Evolutionary conservation across 2,797 vertebrate species (phyloP), one percentile per base, ranked within the genome.

Genomic region (Pachyuromys duprasi): DNA sequence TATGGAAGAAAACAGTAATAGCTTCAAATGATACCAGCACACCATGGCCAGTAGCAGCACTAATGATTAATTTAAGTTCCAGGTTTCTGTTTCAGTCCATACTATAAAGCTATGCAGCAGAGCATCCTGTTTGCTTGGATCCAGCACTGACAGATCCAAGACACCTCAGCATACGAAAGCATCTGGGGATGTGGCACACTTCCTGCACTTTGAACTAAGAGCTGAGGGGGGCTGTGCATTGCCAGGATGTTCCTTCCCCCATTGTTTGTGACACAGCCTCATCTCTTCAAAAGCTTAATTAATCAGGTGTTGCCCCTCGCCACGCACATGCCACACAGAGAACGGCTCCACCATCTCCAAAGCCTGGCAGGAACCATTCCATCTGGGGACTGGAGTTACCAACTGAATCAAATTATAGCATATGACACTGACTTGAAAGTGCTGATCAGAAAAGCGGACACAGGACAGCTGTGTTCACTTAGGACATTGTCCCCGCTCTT

Each of bases 361-460:
- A 93, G 84, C 3, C 9, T 9, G 26, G 0, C 42, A 20, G 49
- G 75, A n/a, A 53, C 28, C 20, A 90, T 39, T 72, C 79, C 39
- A 42, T 62, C 28, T 67, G 65, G 86, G 75, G 70, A 78, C 72
- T 63, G 60, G 60, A 91, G 70, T 79, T 78, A 94, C 82, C 42
- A 84, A 62, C 2, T 33, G 57, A 81, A 88, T 97, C 78, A 93
- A 90, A 95, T 75, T 28, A 94, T 53, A 79, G 65, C 82, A 22
- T 89, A 92, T 28, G 91, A 90, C 95, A 78, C 82, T 18, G 94
- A 93, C 94, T 93, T 75, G 12, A 96, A 97, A 97, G 92, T 63
- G 88, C 65, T 26, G 33, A 96, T 95, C 89, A 97, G 97, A 97
- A 98, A 97, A 5, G 91, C 94, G 76, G 97, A 98, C n/a, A 96